Conservation (phyloP, 2,113 vertebrate species). For the Ptilonorhynchus violaceus region DNA sequence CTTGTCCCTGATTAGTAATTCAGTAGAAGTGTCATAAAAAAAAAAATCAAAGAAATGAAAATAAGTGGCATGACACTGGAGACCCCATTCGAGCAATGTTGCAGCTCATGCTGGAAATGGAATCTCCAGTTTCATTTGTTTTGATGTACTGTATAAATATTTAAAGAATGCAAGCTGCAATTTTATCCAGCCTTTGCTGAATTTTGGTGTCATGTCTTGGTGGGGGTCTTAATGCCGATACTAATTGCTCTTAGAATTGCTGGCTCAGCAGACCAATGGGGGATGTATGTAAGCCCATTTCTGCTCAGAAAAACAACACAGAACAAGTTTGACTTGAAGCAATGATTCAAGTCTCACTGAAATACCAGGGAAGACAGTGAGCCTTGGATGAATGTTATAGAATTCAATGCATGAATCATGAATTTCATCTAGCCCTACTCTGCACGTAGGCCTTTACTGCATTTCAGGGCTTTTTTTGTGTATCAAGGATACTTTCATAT, state of each 20-base stretch:
- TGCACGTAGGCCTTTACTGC: background rate
- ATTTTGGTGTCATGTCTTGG: slow-evolving; percentile 40
- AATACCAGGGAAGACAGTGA: background rate
- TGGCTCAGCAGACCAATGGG: slow-evolving; percentile 27
- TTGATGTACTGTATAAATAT: slow-evolving; percentile 69
- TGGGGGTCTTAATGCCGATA: slow-evolving; percentile 32
- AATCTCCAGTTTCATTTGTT: slow-evolving; percentile 68
- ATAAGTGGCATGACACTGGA: slow-evolving; percentile 58
- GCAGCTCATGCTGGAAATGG: slow-evolving; percentile 56
- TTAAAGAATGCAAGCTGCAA: slow-evolving; percentile 64
- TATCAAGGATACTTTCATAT: background rate
- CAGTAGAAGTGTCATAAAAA: slow-evolving; percentile 45
- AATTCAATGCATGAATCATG: background rate
- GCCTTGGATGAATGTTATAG: background rate
- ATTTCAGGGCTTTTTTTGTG: background rate
- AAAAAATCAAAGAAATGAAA: slow-evolving; percentile 67
- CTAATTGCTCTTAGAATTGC: slow-evolving; percentile 25
- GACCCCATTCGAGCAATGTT: slow-evolving; percentile 36
- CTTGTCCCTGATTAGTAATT: slow-evolving; percentile 55
- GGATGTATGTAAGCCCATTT: background rate
- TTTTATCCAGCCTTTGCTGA: slow-evolving; percentile 50
- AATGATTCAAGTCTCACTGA: background rate
- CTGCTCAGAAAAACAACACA: background rate
- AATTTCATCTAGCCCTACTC: background rate
- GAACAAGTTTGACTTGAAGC: background rate